Conservation (phyloP, 2,113 vertebrate species). For the Bucco capensis region DNA sequence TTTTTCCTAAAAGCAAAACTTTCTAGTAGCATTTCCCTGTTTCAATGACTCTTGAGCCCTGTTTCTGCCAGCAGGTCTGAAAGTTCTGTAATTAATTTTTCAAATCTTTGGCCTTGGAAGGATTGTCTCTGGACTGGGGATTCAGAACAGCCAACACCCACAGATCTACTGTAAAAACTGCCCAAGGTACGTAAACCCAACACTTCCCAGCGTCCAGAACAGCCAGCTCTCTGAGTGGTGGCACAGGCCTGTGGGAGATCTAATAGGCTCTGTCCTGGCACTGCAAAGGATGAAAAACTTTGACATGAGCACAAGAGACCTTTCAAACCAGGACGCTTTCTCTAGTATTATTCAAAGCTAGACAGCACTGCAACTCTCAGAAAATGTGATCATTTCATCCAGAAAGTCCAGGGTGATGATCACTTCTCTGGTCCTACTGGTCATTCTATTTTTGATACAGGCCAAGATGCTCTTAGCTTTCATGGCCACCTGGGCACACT, state of each 20-base stretch:
- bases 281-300: neutral
- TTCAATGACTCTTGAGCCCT: neutral
- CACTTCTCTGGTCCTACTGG: too few species aligned
- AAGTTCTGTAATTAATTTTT: neutral
- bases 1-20: neutral
- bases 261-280: neutral
- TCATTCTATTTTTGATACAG: too few species aligned
- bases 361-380: neutral
- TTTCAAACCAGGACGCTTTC: neutral
- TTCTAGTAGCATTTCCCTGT: neutral
- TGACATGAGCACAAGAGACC: neutral
- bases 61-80: neutral
- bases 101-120: neutral
- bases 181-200: neutral
- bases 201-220: neutral
- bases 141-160: neutral
- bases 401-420: too few species aligned
- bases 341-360: neutral
- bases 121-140: neutral
- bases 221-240: neutral
- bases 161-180: neutral
- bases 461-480: too few species aligned
- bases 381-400: neutral
- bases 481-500: too few species aligned
- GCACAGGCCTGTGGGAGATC: fast-evolving